Evolutionary conservation across 1,140 invertebrate genomes (phyloP), one percentile per base, ranked within the genome.

Genomic region (Ostrea denselamellosa): DNA sequence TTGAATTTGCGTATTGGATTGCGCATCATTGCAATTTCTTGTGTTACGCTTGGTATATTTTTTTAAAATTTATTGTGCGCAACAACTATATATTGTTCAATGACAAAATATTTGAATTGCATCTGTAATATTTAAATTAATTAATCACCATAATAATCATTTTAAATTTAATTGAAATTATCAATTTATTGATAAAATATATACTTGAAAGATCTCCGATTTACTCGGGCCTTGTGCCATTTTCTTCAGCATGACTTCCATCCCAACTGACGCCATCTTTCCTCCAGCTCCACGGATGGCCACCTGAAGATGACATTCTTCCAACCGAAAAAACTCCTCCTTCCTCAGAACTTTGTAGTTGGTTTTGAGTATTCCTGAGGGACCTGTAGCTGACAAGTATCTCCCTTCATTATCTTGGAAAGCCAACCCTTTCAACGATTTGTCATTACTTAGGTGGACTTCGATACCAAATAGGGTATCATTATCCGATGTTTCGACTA

Each of bases 321-420:
- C 12, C 51, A 83, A 44, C 34, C 97, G 98, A 96, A 99, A 99
- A 7, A 99, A 96, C 95, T 99, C 98, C 94, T 99, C 98, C 91
- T 98, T 97, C 84, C 98, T 98, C 88, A 99, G 98, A 22, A 97
- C 97, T 88, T 97, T 97, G 28, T 98, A 98, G 92, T 98, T 96
- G 3, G 98, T 98, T 95, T 99, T 98, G 53, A 99, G 95, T 85
- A 98, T 97, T 19, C 98, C 98, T 95, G 98, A 98, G 86, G 98
- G 98, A 58, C 98, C 98, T 94, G 99, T 98, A 56, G 98, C 98
- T 86, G 98, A 98, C 92, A 99, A 96, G 95, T 99, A 99, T 25
- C 97, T 96, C 19, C 98, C 98, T 89, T 96, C 95, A 85, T 95
- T 94, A 92, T 97, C 97, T 88, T 91, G 92, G 84, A 95, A 92